Evolutionary conservation across 2,888 invertebrate species (phyloP).

Genomic region (Eucriotettix oculatus): DNA sequence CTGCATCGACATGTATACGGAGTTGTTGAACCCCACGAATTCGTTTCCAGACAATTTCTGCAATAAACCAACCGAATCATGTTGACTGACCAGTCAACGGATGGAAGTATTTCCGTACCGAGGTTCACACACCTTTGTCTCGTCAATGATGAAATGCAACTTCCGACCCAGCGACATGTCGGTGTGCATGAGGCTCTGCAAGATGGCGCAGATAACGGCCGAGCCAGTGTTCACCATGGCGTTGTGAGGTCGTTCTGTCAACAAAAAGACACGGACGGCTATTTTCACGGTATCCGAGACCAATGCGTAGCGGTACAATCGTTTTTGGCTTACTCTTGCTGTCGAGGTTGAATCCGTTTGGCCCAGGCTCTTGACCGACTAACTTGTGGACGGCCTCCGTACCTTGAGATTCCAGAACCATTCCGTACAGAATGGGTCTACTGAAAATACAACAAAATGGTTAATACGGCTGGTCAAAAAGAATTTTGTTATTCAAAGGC

Average conservation of each 20-base stretch:
- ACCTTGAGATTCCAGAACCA: conserved; percentile 33
- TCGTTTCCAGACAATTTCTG: no score
- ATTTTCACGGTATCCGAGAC: neutral
- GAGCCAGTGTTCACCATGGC: conserved; percentile 43
- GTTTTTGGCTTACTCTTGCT: neutral
- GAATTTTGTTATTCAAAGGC: no score
- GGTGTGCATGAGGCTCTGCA: conserved; percentile 20
- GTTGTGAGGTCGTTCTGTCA: conserved; percentile 37
- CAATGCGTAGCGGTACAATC: neutral
- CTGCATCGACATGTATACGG: no score
- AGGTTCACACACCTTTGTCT: no score
- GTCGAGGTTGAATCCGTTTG: conserved; percentile 36
- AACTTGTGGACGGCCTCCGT: conserved; percentile 22
- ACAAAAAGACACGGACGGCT: conserved; percentile 26
- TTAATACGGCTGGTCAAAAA: no score
- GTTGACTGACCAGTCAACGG: no score
- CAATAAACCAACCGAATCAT: no score
- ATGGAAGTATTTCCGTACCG: no score
- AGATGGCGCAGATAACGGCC: conserved; percentile 33
- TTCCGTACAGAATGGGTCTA: conserved; percentile 36
- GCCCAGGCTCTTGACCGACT: conserved; percentile 37
- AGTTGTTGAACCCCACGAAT: no score
- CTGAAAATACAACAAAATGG: conserved; percentile 6
- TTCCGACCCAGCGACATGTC: neutral
- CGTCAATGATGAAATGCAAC: no score